Evolutionary conservation across 2,888 invertebrate genomes (phyloP), one percentile per base, ranked within the genome.

Genomic region (Luperina nickerlii): DNA sequence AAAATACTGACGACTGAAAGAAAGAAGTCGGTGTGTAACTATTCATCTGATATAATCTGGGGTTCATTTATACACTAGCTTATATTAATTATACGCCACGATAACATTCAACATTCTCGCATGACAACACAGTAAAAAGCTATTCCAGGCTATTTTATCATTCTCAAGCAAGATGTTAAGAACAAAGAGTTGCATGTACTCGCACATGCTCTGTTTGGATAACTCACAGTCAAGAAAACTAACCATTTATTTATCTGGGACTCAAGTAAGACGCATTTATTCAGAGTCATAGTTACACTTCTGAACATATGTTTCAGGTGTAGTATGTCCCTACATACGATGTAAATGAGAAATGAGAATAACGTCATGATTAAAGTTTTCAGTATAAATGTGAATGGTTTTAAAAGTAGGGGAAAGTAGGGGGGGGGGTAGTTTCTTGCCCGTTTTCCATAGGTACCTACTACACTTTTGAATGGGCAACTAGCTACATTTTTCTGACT

Each of bases 221-320:
- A 81, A 63, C 60, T 77, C 48, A 45, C 18, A 57, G 72, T 75
- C 72, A 70, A 67, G 72, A 24, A 51, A 77, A 77, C 69, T 69
- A 72, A 80, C 74, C 42, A 69, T 77, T 87, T 73, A 75, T 78
- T 87, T 87, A 77, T 85, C 62, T 57, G 45, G 9, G 57, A 75
- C 68, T 80, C 74, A 57, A 74, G 81, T 65, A 84, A 81, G 75
- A 74, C 69, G 71, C 82, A 82, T 87, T 88, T 89, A 86, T 87
- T 88, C 84, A 81, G 81, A 88, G 82, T 87, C 87, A 83, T 78
- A 87, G 87, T 86, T 78, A 83, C 76, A 82, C 79, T 87, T 69
- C 66, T 74, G 78, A 78, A 78, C 79, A 73, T 69, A 65, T 76
- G 79, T 81, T 77, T 77, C 69, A 67, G 15, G n/a, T 76, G 76